Evolutionary conservation across 1,140 invertebrate genomes (phyloP), one percentile per base, ranked within the genome.

Genomic region (Drosophila lini): DNA sequence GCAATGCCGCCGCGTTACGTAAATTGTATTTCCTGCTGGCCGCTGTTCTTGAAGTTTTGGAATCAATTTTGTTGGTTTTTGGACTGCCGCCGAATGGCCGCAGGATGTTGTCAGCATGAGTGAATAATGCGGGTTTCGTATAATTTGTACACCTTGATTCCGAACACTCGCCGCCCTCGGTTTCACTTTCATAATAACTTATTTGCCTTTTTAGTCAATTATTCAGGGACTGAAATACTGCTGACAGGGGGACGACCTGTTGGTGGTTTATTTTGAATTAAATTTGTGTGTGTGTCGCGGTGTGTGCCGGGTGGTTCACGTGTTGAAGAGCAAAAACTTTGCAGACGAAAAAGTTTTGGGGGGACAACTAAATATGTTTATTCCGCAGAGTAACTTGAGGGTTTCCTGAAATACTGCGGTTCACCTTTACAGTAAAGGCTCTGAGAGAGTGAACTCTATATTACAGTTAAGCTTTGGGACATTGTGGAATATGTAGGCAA

Each of bases 131-230:
- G 57, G 64, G 57, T 63, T 82, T 76, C 16, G 48, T 59, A 32
- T 63, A 45, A 40, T 62, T 64, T 58, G 67, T 56, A 69, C 64
- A 82, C 65, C 78, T 82, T 88, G 61, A 38, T 50, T 59, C 41
- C 48, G 77, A 52, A 64, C 69, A 70, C 61, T 80, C 28, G 22
- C 59, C 68, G 47, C 40, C 69, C 70, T 79, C 74, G 78, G 70
- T 82, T 81, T 83, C 71, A 83, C 80, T 86, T 74, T 79, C 85
- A 90, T 90, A 90, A 81, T 90, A 74, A 68, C 68, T 50, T 64
- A 38, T 64, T 48, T 77, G 57, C 59, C 50, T 47, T 50, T 36
- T 16, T 28, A 31, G 38, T 69, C 31, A 53, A 57, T 65, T 57
- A 60, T 65, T 67, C 31, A 47, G 34, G 50, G 47, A 40, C 22